These are phyloP conservation scores for Latrodectus geometricus DNA, from an alignment of 1,140 invertebrate species.

Conservation along the genomic window DNA sequence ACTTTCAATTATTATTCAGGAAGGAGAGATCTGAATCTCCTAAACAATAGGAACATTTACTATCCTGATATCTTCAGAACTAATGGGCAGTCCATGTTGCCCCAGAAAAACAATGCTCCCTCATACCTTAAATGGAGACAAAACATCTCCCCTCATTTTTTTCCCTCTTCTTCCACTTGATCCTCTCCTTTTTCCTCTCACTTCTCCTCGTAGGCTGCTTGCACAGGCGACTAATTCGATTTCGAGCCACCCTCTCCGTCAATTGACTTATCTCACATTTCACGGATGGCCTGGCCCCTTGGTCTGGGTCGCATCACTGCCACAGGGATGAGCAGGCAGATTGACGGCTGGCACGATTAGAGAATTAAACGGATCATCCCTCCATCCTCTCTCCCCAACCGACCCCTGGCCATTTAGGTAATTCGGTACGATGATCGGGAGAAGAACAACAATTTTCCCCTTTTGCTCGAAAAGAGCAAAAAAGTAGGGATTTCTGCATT, in stretches of 20 bases:
- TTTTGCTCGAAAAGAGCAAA: too few species aligned
- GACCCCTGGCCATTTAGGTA: constrained; percentile 36
- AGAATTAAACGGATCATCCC: constrained; percentile 40
- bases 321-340: constrained; percentile 23
- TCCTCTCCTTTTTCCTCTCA: background rate
- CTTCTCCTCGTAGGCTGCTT: constrained; percentile 26
- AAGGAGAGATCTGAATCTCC: too few species aligned
- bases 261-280: constrained; percentile 60
- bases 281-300: constrained; percentile 9
- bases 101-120: too few species aligned
- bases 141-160: constrained; percentile 24
- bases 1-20: too few species aligned
- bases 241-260: constrained; percentile 44
- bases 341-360: constrained; percentile 50
- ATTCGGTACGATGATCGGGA: constrained; percentile 22
- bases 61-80: too few species aligned
- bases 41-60: too few species aligned
- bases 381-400: constrained; percentile 4
- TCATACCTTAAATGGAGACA: constrained; percentile 37
- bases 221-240: constrained; percentile 55
- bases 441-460: too few species aligned
- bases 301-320: constrained; percentile 41
- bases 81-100: too few species aligned
- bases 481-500: too few species aligned
- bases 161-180: background rate